Conservation (phyloP, 2,113 vertebrate genomes). For the Leiothrix lutea region DNA sequence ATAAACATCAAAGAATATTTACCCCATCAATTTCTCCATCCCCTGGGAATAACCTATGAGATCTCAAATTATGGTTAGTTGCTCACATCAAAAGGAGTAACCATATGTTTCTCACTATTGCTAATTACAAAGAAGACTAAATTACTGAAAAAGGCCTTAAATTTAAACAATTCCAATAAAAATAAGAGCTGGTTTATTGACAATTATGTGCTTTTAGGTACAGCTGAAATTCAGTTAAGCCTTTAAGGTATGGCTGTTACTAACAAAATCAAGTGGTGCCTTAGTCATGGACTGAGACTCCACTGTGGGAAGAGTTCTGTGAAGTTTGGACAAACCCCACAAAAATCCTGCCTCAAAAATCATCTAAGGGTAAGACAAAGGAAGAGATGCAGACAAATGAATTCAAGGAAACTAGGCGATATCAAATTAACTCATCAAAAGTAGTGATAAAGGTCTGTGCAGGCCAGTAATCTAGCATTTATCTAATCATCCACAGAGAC, state of each 20-base stretch:
- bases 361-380: neutral
- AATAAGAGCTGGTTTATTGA: slow-evolving; percentile 5
- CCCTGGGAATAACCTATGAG: neutral
- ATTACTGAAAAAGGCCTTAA: slow-evolving; percentile 18
- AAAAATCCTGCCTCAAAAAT: neutral
- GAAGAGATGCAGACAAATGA: neutral
- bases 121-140: slow-evolving; percentile 45
- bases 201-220: neutral
- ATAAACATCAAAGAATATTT: neutral
- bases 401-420: neutral
- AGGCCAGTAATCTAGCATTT: neutral
- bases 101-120: slow-evolving; percentile 15
- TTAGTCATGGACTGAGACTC: neutral
- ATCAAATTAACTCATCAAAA: neutral
- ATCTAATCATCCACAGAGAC: neutral
- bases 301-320: neutral
- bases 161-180: slow-evolving; percentile 24
- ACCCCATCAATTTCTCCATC: neutral
- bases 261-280: neutral
- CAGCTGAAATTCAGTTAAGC: neutral
- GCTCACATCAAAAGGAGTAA: neutral
- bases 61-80: slow-evolving; percentile 2
- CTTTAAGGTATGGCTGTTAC: neutral
- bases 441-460: neutral
- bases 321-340: neutral